Conservation (phyloP, 2,113 vertebrate species). For the Heterocephalus glaber region DNA sequence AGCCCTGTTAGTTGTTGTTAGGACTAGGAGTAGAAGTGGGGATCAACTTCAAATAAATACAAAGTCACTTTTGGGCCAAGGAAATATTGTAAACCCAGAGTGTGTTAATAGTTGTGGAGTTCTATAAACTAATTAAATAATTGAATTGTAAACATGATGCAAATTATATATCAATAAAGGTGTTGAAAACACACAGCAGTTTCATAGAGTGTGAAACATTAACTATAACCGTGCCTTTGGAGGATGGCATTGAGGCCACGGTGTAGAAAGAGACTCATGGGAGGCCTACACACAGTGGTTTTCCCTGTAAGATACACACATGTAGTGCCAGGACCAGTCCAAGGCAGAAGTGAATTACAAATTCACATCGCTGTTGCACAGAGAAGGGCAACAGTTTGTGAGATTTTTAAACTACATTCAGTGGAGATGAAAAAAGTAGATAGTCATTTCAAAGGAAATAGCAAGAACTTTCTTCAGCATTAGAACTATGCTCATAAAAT, state of each 20-base stretch:
- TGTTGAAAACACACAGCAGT: neutral
- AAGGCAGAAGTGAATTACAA: neutral
- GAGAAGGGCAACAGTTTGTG: accelerated
- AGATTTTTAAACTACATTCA: neutral
- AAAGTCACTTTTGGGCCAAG: neutral
- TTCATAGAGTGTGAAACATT: neutral
- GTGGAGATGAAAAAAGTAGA: neutral
- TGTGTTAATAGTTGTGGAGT: neutral
- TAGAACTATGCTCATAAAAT: neutral
- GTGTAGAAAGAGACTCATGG: neutral
- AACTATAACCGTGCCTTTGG: neutral
- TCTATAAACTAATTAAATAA: neutral
- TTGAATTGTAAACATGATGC: neutral
- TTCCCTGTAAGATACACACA: neutral
- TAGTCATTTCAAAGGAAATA: neutral
- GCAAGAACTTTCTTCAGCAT: neutral
- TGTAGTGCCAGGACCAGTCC: too few relatives aligned
- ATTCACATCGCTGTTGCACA: neutral
- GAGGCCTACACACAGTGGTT: neutral
- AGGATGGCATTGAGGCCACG: neutral
- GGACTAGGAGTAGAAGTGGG: neutral
- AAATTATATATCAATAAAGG: neutral
- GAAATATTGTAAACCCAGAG: neutral
- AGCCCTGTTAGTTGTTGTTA: neutral
- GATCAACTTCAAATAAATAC: neutral